Percentiles rank a stretch among this genome's conserved stretches.
Evolutionary conservation across 2,888 invertebrate species (phyloP).

Genomic region (Clistopyga incitator): DNA sequence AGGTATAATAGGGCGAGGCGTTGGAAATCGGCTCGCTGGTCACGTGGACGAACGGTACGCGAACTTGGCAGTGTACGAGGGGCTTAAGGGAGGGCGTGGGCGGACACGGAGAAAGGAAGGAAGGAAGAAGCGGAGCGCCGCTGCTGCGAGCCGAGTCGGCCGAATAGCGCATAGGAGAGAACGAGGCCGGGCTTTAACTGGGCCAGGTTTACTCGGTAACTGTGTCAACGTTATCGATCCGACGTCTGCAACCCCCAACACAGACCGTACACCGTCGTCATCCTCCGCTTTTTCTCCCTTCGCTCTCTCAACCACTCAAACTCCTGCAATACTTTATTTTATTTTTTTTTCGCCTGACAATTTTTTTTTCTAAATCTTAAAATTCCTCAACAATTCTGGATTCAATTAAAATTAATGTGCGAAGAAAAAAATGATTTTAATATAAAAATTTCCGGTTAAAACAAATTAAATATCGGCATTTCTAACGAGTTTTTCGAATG

Average conservation of each 20-base stretch:
- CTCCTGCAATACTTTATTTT: constrained; percentile 75
- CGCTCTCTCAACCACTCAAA: constrained; percentile 65
- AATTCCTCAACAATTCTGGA: too few species aligned
- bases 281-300: constrained; percentile 22
- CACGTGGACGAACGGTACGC: too few species aligned
- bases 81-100: constrained; percentile 7
- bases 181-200: constrained; percentile 80
- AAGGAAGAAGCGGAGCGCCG: constrained; percentile 60
- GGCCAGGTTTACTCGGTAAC: constrained; percentile 84
- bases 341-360: constrained; percentile 54
- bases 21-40: too few species aligned
- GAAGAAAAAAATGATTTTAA: too few species aligned
- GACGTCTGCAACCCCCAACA: constrained; percentile 71
- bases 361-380: too few species aligned
- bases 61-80: not conserved
- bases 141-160: constrained; percentile 55
- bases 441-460: too few species aligned
- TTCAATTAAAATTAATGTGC: too few species aligned
- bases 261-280: constrained; percentile 1
- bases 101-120: constrained; percentile 23
- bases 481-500: too few species aligned
- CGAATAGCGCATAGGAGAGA: constrained; percentile 68
- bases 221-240: constrained; percentile 82
- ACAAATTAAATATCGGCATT: too few species aligned
- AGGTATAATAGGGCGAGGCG: too few species aligned